A percentile compares a stretch with the other conserved stretches of the same genome.
Evolutionary conservation across 2,888 invertebrate genomes (phyloP).

Genomic region (Terebella lapidaria): DNA sequence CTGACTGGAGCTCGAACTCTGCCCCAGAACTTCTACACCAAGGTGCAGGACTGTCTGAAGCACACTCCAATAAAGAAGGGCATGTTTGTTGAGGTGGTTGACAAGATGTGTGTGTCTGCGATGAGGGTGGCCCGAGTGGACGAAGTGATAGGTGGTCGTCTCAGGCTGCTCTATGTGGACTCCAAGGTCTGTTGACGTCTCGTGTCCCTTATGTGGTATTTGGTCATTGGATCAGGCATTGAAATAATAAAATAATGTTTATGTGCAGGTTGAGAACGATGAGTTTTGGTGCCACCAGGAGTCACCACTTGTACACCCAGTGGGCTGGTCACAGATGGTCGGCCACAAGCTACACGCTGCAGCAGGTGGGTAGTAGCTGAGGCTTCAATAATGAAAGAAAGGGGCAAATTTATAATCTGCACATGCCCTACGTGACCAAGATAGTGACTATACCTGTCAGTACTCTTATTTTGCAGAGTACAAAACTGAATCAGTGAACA

Average conservation of each 20-base stretch:
- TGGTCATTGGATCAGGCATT: too few relatives aligned
- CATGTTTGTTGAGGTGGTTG: conserved; percentile 86
- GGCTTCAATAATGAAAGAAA: not conserved
- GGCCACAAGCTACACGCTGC: conserved; percentile 86
- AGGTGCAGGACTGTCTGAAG: conserved; percentile 58
- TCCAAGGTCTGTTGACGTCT: conserved; percentile 55
- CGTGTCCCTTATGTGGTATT: not conserved
- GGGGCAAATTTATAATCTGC: too few relatives aligned
- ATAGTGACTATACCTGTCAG: not conserved
- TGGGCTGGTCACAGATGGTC: conserved; percentile 90
- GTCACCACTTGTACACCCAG: conserved; percentile 88
- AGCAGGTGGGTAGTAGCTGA: conserved; percentile 36
- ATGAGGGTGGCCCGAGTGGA: conserved; percentile 80
- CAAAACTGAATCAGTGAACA: conserved; percentile 46
- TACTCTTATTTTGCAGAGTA: conserved; percentile 44
- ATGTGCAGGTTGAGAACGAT: conserved; percentile 44
- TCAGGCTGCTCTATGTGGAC: conserved; percentile 74
- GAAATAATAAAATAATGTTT: not conserved
- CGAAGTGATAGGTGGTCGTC: conserved; percentile 84
- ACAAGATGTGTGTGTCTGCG: conserved; percentile 91
- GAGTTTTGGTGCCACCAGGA: conserved; percentile 97
- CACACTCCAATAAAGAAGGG: conserved; percentile 56
- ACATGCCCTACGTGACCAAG: too few relatives aligned
- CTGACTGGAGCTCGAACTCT: conserved; percentile 91
- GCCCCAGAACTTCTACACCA: conserved; percentile 85